phyloP scores from a whole-genome alignment of 2,113 vertebrate species.

The Toxotes jaculatrix region DNA sequence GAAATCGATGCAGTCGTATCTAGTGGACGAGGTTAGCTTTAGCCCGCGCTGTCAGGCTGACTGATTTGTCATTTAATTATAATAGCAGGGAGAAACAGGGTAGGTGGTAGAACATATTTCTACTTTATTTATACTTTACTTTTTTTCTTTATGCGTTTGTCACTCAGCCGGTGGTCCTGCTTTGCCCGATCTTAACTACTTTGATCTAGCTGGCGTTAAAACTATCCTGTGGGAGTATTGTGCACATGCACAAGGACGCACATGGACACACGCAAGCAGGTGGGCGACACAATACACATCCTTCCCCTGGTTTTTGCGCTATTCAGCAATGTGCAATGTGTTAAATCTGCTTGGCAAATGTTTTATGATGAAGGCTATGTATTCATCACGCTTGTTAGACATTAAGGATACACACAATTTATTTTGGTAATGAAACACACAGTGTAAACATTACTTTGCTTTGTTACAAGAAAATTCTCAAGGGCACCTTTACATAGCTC shows the following conservation, averaged over 20 bases:
- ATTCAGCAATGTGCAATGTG: background rate
- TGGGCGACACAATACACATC: background rate
- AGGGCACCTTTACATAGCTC: background rate
- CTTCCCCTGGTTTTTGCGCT: background rate
- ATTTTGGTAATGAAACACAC: background rate
- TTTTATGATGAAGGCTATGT: background rate
- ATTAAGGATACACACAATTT: background rate
- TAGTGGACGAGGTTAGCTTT: constrained; percentile 17
- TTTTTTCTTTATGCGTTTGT: background rate
- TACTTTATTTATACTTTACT: background rate
- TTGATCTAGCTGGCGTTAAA: background rate
- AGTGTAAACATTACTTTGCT: background rate
- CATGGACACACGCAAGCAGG: background rate
- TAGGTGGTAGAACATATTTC: background rate
- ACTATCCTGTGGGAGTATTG: background rate
- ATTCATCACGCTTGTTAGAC: background rate
- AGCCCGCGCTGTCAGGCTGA: background rate
- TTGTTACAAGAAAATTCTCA: background rate
- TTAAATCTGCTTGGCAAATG: background rate
- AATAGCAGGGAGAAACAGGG: background rate
- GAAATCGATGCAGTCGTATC: constrained; percentile 12
- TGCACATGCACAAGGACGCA: background rate
- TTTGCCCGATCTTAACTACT: background rate
- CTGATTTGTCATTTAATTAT: background rate
- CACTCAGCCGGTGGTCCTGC: background rate